Conservation (phyloP, 2,113 vertebrate species). For the Entelurus aequoreus region DNA sequence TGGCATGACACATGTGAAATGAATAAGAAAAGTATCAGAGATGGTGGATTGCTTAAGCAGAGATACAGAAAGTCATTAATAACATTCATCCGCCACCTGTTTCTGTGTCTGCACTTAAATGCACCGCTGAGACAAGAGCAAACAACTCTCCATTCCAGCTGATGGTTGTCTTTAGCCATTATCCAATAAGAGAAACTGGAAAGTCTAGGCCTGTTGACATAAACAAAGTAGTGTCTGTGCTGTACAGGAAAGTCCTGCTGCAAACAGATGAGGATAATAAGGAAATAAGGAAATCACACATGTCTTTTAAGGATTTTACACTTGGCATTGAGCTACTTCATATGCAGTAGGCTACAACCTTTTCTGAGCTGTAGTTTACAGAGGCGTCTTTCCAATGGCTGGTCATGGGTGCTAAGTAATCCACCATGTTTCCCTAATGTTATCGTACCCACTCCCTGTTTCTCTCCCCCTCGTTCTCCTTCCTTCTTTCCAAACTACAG, state of each 20-base stretch:
- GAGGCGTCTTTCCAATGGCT: not conserved
- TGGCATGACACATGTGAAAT: not conserved
- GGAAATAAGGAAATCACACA: not conserved
- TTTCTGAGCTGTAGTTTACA: not conserved
- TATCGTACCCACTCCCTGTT: conserved; percentile 13
- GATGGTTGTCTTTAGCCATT: not conserved
- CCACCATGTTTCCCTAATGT: conserved; percentile 26
- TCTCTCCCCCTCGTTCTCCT: conserved; percentile 1
- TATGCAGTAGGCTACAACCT: not conserved
- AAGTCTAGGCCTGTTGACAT: not conserved
- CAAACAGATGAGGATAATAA: too few species aligned
- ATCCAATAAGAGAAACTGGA: not conserved
- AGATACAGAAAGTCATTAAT: not conserved
- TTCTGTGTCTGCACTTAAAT: not conserved
- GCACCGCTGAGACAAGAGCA: not conserved
- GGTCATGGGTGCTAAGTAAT: conserved; percentile 35
- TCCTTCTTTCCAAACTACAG: conserved; percentile 25
- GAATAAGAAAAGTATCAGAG: not conserved
- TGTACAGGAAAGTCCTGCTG: too few species aligned
- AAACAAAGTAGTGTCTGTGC: not conserved
- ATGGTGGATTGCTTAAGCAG: not conserved
- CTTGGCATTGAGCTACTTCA: not conserved
- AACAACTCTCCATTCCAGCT: not conserved
- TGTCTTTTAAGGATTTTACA: not conserved
- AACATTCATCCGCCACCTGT: not conserved